Evolutionary conservation across 2,797 vertebrate species (phyloP).

Genomic region (Tympanoctomys barrerae): DNA sequence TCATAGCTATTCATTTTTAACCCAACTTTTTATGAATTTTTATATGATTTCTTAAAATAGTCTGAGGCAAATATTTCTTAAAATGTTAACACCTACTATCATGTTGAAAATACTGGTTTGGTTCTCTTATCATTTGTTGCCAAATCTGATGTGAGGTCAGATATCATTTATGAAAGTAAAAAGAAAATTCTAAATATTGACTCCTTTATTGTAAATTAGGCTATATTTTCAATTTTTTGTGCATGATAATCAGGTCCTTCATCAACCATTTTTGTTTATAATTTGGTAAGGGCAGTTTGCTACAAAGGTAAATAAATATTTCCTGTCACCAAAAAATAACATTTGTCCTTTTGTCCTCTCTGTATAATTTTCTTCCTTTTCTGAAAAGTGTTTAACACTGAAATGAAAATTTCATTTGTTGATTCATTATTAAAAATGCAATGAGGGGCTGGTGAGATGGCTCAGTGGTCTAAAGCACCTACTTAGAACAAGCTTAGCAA

Average conservation of each 20-base stretch:
- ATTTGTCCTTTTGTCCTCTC: background rate
- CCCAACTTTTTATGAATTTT: conserved; percentile 48
- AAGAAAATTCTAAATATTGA: conserved; percentile 40
- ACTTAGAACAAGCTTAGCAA: no score
- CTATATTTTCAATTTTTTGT: conserved; percentile 40
- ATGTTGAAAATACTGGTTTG: conserved; percentile 4
- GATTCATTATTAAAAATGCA: conserved; percentile 20
- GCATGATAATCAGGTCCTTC: conserved; percentile 38
- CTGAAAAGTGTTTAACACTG: conserved; percentile 34
- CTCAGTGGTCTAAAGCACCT: no score
- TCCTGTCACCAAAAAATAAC: conserved; percentile 21
- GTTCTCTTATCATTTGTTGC: background rate
- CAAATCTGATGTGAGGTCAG: background rate
- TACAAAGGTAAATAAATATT: conserved; percentile 18
- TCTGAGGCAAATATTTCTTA: conserved; percentile 47
- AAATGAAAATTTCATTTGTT: conserved; percentile 55
- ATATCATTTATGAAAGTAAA: background rate
- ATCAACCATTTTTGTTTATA: background rate
- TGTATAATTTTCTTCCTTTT: conserved; percentile 44
- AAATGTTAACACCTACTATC: background rate
- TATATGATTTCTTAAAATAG: conserved; percentile 39
- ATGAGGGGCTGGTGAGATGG: no score
- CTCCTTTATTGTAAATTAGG: background rate
- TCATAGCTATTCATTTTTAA: conserved; percentile 54
- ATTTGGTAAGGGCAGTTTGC: background rate